Evolutionary conservation across 1,140 invertebrate species (phyloP), one percentile per base, ranked within the genome.

Genomic region (Hypothenemus hampei): DNA sequence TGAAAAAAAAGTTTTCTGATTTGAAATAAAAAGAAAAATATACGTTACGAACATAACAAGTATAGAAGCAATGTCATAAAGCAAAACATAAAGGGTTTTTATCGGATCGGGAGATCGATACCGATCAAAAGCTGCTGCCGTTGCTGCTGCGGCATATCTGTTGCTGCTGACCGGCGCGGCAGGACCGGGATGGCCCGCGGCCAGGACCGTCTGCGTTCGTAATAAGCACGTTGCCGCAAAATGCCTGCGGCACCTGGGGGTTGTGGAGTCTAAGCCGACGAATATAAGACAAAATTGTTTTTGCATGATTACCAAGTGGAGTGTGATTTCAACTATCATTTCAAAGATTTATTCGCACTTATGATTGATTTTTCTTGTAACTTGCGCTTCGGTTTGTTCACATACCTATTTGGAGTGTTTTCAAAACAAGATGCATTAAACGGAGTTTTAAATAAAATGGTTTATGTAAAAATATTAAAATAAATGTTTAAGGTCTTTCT

Each of bases 151-250:
- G n/a, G n/a, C n/a, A n/a, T n/a, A n/a, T n/a, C n/a, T n/a, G n/a
- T 31, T 53, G 39, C 51, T 53, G 51, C 40, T 35, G 24, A 13
- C 11, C 51, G 19, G 21, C 51, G 40, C 39, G 45, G 45, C 54
- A 57, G 45, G 36, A 49, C 54, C 54, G 33, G 54, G 33, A 48
- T 26, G 54, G 47, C 54, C 54, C 22, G 36, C 24, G 54, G 54
- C 54, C 31, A 39, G 47, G 54, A 49, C 40, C 54, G 54, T 57
- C 54, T 57, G 54, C 54, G 39, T 19, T 13, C 54, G 40, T 57
- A 57, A 57, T 57, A 57, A 57, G 54, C 54, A 57, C 33, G 46
- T 57, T 57, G 54, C 45, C 43, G 39, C 37, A 26, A 49, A 36
- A 18, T 29, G 43, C 43, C 43, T 21, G 11, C 4, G 43, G 43